Base-by-base conservation (phyloP, 2,888 invertebrate genomes). In the Zygaena filipendulae region DNA sequence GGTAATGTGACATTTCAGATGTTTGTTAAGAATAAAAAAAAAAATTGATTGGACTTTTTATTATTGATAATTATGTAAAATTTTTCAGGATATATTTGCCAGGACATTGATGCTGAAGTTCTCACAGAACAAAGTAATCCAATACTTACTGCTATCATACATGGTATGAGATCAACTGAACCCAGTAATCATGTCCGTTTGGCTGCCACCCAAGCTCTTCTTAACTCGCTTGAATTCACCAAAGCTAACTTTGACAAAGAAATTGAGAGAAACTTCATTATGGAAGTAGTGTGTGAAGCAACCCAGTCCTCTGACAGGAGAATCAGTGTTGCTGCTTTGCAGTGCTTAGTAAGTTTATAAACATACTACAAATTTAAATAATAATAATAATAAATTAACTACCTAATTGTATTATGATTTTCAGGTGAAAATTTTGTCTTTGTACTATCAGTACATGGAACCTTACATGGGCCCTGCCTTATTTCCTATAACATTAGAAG, bases 231-330 rank as follows among this genome's bases (percentile, higher is more conserved):
- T 29, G 99, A 99, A 79, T 99, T 99, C 59, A 99, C 98, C 9
- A 92, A 93, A 77, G 93, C 94, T 14, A 99, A 99, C 79, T 99
- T 99, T 74, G 97, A 97, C 49, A 94, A 93, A 60, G 97, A 97
- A 83, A 86, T 90, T 32, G 99, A 99, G 72, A 84, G 99, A 40
- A 96, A 99, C 72, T 97, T 95, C 62, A 98, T 99, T 30, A 99
- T 99, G 99, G 97, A 99, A 81, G 96, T 97, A 28, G 97, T 99
- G 4, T 99, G 99, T 81, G 97, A 98, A 79, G 95, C 98, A 3
- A 99, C 99, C 2, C 98, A 98, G 67, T 95, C 93, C 4, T 72
- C 83, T 27, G 95, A 97, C 57, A 89, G 91, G 33, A 90, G 93
- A 70, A 94, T 99, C 25, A 88, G 91, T 80, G 98, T 99, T 9